Base-by-base conservation (phyloP, 1,140 invertebrate genomes). In the Drosophila chauvacae region DNA sequence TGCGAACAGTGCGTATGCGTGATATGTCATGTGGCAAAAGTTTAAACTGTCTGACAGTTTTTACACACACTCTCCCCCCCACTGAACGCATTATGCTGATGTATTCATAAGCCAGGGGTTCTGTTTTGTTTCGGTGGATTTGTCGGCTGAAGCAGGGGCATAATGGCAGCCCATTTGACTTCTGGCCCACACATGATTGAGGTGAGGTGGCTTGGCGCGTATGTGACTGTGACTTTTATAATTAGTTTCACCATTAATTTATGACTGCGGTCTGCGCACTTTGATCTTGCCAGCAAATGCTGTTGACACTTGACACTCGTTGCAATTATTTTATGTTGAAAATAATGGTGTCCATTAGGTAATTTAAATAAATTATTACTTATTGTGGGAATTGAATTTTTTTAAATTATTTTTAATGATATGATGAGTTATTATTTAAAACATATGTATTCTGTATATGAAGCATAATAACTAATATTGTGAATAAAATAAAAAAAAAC, bases 171-270 rank as follows among this genome's bases (percentile, higher is more conserved):
- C 20, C 66, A 72, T 73, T 73, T 73, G 70, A 72, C 70, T 73
- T 72, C 30, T 51, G 66, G 16, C 69, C 4, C 23, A 47, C 42
- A 23, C 20, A 47, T 72, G 68, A 72, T 72, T 58, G 68, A 57
- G 51, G 37, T 47, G 58, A 47, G 55, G 10, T 28, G 30, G 11
- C n/a, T 20, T n/a, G 23, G 30, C 30, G n/a, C 28, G 6, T 35
- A 33, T 58, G 53, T 65, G 44, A 16, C 4, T 26, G 55, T 47
- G 66, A 59, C 44, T 73, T 70, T 60, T 72, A 60, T 73, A 73
- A 73, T 72, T 72, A 73, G 70, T 73, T 73, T 51, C n/a, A 16
- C 37, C 70, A 72, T 73, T 71, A 72, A 73, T 73, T 73, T 73
- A 72, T 73, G 30, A 33, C 45, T 72, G 68, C 30, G 66, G 68